A percentile compares a stretch with the other conserved stretches of the same genome.
Evolutionary conservation across 2,113 vertebrate genomes (phyloP).

Genomic region (Calcarius ornatus): DNA sequence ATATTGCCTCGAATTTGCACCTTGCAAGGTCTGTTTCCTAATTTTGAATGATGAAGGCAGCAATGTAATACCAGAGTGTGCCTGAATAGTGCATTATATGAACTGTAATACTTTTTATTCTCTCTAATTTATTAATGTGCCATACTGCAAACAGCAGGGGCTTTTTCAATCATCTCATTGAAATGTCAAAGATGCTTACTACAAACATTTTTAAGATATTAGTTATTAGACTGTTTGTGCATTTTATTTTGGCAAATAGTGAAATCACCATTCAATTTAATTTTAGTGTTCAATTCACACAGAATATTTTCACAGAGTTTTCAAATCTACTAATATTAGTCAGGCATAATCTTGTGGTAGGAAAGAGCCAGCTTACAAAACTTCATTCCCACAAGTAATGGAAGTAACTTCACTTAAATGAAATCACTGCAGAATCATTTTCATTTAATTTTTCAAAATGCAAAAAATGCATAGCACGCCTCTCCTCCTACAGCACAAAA

Average conservation of each 20-base stretch:
- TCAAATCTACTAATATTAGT: not conserved
- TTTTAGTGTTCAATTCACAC: not conserved
- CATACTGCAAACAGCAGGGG: not conserved
- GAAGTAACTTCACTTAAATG: not conserved
- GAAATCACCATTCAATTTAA: not conserved
- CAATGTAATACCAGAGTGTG: not conserved
- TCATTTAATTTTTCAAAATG: not conserved
- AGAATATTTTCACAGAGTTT: not conserved
- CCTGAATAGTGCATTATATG: not conserved
- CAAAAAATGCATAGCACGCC: not conserved
- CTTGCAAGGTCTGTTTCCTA: not conserved
- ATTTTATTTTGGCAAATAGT: constrained; percentile 29
- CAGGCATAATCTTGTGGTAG: not conserved
- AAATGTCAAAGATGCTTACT: not conserved
- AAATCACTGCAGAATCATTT: not conserved
- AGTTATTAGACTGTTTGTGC: not conserved
- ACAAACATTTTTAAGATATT: not conserved
- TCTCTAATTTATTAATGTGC: not conserved
- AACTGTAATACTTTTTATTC: not conserved
- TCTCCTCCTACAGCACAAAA: not conserved
- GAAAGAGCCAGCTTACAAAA: not conserved
- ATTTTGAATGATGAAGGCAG: not conserved
- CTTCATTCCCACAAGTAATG: not conserved
- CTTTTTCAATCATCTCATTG: not conserved
- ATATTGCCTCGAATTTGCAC: not conserved